Evolutionary conservation across 2,888 invertebrate genomes (phyloP).

Genomic region (Rotaria macrura): DNA sequence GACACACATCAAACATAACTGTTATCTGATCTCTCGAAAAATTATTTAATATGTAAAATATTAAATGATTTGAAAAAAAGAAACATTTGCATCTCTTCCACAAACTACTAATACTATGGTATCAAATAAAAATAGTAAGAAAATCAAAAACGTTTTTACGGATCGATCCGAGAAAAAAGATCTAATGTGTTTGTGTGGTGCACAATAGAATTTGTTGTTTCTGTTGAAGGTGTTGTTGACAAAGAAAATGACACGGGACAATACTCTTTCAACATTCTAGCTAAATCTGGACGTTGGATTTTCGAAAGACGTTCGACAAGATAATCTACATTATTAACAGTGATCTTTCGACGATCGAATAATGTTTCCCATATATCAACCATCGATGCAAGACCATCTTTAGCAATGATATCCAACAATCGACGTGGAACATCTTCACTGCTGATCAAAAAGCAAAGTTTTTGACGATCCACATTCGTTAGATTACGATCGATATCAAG

Average conservation of each 20-base stretch:
- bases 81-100: too few relatives aligned
- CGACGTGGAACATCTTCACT: neutral
- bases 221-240: neutral
- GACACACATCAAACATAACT: too few relatives aligned
- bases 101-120: too few relatives aligned
- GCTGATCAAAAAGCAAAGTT: neutral
- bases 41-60: too few relatives aligned
- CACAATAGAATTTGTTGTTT: neutral
- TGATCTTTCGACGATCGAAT: slow-evolving; percentile 5
- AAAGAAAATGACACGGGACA: neutral
- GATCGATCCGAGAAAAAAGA: too few relatives aligned
- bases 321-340: neutral
- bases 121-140: too few relatives aligned
- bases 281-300: neutral
- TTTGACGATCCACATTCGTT: neutral
- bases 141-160: too few relatives aligned
- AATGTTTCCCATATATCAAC: neutral
- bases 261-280: neutral
- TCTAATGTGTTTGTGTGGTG: neutral
- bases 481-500: neutral
- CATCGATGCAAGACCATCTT: neutral
- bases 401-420: neutral
- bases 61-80: too few relatives aligned
- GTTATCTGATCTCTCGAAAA: too few relatives aligned
- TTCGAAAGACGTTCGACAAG: neutral